phyloP scores from a whole-genome alignment of 2,113 vertebrate species.

The Tragelaphus scriptus region DNA sequence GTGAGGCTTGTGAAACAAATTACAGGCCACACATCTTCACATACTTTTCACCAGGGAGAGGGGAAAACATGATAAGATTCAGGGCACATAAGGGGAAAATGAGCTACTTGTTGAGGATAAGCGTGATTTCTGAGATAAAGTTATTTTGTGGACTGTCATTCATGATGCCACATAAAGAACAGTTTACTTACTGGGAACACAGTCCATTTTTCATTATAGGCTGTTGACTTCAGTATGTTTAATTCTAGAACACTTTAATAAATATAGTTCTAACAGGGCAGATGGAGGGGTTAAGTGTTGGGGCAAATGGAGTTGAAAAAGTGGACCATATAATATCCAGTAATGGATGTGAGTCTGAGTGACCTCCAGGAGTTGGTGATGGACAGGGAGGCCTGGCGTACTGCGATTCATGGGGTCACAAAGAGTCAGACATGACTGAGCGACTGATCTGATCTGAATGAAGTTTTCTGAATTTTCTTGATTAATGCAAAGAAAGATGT shows the following conservation, averaged over 20 bases:
- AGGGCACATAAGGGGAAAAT: neutral
- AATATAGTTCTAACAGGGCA: neutral
- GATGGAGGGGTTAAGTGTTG: neutral
- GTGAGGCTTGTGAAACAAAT: neutral
- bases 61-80: neutral
- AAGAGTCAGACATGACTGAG: too few relatives aligned
- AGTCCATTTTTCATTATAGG: neutral
- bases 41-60: neutral
- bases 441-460: too few relatives aligned
- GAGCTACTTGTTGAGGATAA: neutral
- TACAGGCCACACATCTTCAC: neutral
- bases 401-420: too few relatives aligned
- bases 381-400: too few relatives aligned
- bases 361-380: too few relatives aligned
- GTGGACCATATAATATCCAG: neutral
- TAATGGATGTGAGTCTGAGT: neutral
- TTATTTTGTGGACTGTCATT: neutral
- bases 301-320: neutral
- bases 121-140: neutral
- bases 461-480: neutral
- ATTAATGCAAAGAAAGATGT: neutral
- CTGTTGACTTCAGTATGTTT: neutral
- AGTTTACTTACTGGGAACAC: neutral
- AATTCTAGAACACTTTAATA: neutral
- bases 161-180: neutral